Evolutionary conservation across 35 echinoderm and acorn worm genomes (phyloP), one percentile per base, ranked within the genome.

Genomic region (Ophiothrix spiculata): DNA sequence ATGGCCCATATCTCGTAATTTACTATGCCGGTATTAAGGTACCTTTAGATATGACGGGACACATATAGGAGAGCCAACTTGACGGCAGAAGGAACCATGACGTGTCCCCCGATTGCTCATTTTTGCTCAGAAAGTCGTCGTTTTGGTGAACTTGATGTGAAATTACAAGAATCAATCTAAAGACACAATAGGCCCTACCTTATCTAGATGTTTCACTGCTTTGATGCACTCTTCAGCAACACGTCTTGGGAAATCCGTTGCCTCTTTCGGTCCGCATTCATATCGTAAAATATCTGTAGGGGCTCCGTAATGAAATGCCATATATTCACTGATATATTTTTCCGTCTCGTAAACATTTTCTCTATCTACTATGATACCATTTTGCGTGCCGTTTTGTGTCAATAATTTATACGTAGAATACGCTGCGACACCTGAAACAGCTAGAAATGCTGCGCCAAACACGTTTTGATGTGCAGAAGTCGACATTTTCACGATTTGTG

Each of bases 161-260:
- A n/a, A n/a, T n/a, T n/a, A n/a, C n/a, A n/a, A n/a, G n/a, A n/a
- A n/a, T n/a, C n/a, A n/a, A n/a, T n/a, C n/a, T n/a, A n/a, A n/a
- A n/a, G n/a, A n/a, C n/a, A n/a, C n/a, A n/a, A n/a, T n/a, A n/a
- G n/a, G n/a, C n/a, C n/a, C n/a, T 81, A 96, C 93, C 90, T 96
- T 96, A 73, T 96, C 90, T 25, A 88, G 39, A 34, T 35, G 80
- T 33, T 39, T 64, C 39, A 83, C 88, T 15, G 85, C 91, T 39
- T 90, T 45, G 25, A 97, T 54, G 25, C 91, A 93, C 64, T 98
- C 95, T 37, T 97, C 91, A 10, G 90, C 95, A 64, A 97, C 95
- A 79, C 91, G 75, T 33, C 88, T 79, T 38, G 95, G 88, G 60
- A 93, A 97, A 74, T 98, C 95, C 1, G 94, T 75, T 28, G 95